Conservation (phyloP, 2,797 vertebrate species). For the Acipenser transmontanus region DNA sequence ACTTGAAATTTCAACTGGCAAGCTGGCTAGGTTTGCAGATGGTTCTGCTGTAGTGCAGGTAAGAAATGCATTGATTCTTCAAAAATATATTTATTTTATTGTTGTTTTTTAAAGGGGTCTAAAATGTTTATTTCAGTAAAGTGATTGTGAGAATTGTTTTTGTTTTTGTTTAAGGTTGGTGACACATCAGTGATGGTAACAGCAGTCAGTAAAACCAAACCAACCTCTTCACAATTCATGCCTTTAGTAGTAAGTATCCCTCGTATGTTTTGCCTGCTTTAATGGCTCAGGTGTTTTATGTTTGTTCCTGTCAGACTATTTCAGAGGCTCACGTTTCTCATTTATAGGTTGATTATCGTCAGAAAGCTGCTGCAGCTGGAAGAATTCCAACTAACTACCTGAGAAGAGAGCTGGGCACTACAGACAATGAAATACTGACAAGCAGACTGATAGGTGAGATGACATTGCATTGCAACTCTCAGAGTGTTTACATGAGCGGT, state of each 20-base stretch:
- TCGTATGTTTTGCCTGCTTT: no score
- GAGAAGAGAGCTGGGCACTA: slow-evolving; percentile 81
- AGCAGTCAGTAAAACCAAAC: slow-evolving; percentile 90
- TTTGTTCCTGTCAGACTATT: background rate
- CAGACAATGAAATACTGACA: slow-evolving; percentile 89
- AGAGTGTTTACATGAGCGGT: background rate
- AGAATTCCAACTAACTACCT: slow-evolving; percentile 94
- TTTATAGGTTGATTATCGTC: slow-evolving; percentile 87
- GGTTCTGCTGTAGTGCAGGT: slow-evolving; percentile 90
- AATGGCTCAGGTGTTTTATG: background rate
- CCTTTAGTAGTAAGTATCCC: slow-evolving; percentile 82
- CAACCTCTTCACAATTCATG: slow-evolving; percentile 85
- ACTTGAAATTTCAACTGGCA: slow-evolving; percentile 85
- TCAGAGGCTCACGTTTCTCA: background rate
- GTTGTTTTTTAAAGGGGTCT: background rate
- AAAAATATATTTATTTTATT: no score
- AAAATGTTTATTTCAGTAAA: background rate
- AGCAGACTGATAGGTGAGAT: slow-evolving; percentile 87
- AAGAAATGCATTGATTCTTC: slow-evolving; percentile 25
- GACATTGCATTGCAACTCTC: background rate
- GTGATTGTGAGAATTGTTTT: background rate
- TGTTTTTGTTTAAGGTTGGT: slow-evolving; percentile 65
- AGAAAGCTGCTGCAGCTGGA: slow-evolving; percentile 93
- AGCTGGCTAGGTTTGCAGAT: slow-evolving; percentile 88
- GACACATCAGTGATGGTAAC: slow-evolving; percentile 96